Evolutionary conservation across 2,888 invertebrate species (phyloP).

Genomic region (Plebejus melissa): DNA sequence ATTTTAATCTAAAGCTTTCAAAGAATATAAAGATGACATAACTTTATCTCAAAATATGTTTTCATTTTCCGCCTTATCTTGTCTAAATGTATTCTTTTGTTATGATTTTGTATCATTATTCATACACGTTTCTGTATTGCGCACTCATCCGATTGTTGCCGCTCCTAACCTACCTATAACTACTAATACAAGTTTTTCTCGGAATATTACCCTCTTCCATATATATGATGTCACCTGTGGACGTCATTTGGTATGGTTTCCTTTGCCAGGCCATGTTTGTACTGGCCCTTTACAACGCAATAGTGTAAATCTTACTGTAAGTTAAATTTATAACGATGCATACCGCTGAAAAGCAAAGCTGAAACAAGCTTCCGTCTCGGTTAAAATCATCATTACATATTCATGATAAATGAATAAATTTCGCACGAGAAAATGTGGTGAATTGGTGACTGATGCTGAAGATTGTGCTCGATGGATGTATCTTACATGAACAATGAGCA

Average conservation of each 20-base stretch:
- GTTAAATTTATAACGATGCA: neutral
- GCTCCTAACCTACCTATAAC: neutral
- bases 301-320: neutral
- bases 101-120: neutral
- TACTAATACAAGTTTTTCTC: neutral
- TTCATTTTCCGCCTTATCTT: neutral
- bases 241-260: neutral
- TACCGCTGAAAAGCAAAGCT: constrained; percentile 16
- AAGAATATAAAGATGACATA: neutral
- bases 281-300: neutral
- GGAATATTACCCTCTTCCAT: neutral
- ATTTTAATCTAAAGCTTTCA: neutral
- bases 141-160: neutral
- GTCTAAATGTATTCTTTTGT: neutral
- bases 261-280: constrained; percentile 6
- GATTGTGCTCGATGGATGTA: neutral
- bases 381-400: constrained; percentile 17
- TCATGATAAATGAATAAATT: neutral
- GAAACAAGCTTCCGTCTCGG: constrained; percentile 12
- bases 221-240: constrained; percentile 5
- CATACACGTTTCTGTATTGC: neutral
- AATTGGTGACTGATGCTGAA: neutral
- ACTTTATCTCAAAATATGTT: neutral
- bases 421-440: neutral
- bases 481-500: neutral